Evolutionary conservation across 2,797 vertebrate species (phyloP), one percentile per base, ranked within the genome.

Genomic region (Dendrocincla tyrannina): DNA sequence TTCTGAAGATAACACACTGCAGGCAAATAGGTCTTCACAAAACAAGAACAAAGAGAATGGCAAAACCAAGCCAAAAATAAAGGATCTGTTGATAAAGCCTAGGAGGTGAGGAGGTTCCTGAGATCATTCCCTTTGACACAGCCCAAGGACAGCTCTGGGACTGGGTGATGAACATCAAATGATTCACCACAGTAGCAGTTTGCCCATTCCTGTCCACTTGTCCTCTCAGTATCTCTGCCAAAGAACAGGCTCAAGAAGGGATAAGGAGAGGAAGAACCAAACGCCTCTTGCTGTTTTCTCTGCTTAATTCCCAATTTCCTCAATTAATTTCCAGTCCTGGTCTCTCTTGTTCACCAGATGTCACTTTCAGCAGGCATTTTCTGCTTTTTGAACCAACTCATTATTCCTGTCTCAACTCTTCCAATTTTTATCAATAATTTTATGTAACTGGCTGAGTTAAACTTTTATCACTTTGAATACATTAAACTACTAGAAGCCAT

Each of bases 401-500:
- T 37, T 62, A 50, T 47, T 88, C 33, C 77, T 25, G 20, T 8
- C 44, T 69, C 79, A 94, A 84, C 60, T 92, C 80, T 85, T 88
- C 33, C 85, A 73, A 81, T 85, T 94, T 86, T 85, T 91, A 90
- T 79, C 80, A 86, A 95, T 88, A 89, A 91, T 89, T 97, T 85
- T 37, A 85, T 70, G 47, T 59, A 89, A 91, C 77, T 49, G 41
- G 35, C 56, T 30, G 41, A 94, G 86, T 85, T 85, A 85, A 90
- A 91, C 70, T 94, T 89, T 79, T 42, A 88, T 83, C 89, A 64
- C 62, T 82, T 80, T 56, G 91, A 94, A 95, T 95, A 94, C 70
- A 91, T 95, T 91, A 89, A 92, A 76, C 47, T 8, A 81, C 78
- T 33, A 85, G 80, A 90, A 93, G 78, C 73, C 81, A 83, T 95